A percentile compares a stretch with the other conserved stretches of the same genome.
Evolutionary conservation across 1,140 invertebrate species (phyloP).

Genomic region (Sycophila sp.): DNA sequence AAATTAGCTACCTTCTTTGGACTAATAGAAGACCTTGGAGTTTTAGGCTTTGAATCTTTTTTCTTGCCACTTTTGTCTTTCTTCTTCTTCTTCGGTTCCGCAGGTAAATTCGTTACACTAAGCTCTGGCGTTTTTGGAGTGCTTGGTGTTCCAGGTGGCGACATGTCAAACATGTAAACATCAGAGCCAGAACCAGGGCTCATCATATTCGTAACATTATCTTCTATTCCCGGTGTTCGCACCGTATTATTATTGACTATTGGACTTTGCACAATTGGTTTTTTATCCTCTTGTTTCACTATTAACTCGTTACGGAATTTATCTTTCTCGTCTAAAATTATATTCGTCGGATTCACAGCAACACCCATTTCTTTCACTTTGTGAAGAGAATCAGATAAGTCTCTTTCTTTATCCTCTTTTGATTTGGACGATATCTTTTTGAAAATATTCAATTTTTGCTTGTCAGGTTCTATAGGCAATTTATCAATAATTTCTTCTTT

Average conservation of each 20-base stretch:
- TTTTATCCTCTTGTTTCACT: slow-evolving; percentile 56
- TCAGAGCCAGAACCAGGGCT: slow-evolving; percentile 52
- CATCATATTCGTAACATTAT: slow-evolving; percentile 48
- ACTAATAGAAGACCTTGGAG: slow-evolving; percentile 49
- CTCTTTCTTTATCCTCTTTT: slow-evolving; percentile 69
- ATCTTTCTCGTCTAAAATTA: slow-evolving; percentile 62
- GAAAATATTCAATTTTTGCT: slow-evolving; percentile 85
- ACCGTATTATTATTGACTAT: neutral
- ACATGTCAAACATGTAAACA: slow-evolving; percentile 65
- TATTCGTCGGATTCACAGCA: slow-evolving; percentile 61
- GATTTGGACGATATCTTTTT: slow-evolving; percentile 83
- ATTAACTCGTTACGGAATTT: slow-evolving; percentile 46
- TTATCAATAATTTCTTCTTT: slow-evolving; percentile 71
- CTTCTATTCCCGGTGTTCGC: slow-evolving; percentile 43
- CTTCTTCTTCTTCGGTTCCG: slow-evolving; percentile 61
- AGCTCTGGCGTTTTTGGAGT: slow-evolving; percentile 71
- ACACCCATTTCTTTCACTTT: slow-evolving; percentile 63
- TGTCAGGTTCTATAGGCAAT: slow-evolving; percentile 80
- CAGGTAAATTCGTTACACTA: slow-evolving; percentile 43
- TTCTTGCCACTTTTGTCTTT: slow-evolving; percentile 75
- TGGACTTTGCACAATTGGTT: slow-evolving; percentile 28
- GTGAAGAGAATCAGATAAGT: slow-evolving; percentile 53
- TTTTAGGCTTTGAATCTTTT: slow-evolving; percentile 70
- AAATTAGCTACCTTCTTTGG: slow-evolving; percentile 55
- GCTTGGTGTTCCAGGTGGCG: slow-evolving; percentile 68